phyloP scores from a whole-genome alignment of 2,113 vertebrate genomes.

The Polypterus bichir region DNA sequence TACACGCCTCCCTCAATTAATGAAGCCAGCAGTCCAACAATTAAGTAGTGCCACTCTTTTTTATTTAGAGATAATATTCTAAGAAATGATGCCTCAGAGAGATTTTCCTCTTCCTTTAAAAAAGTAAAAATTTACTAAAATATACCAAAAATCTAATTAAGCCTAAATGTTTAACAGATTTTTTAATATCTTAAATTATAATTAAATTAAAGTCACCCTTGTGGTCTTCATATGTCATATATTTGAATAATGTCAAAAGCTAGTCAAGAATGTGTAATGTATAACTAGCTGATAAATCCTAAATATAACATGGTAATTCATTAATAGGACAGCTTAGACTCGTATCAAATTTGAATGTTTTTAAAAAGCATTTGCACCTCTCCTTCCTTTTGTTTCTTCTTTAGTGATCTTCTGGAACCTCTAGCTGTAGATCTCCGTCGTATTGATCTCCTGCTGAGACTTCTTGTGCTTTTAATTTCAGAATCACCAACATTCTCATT shows the following conservation, averaged over 20 bases:
- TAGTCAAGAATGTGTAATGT: too few relatives aligned
- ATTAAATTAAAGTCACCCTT: too few relatives aligned
- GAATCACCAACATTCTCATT: constrained; percentile 5
- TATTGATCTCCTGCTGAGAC: constrained; percentile 23
- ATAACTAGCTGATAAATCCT: too few relatives aligned
- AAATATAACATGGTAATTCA: too few relatives aligned
- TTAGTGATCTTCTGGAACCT: constrained; percentile 21
- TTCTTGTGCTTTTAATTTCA: neutral
- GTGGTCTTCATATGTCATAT: too few relatives aligned
- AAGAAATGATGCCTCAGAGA: constrained; percentile 32
- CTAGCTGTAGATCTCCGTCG: constrained; percentile 14
- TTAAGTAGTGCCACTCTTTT: constrained; percentile 41
- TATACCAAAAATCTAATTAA: too few relatives aligned
- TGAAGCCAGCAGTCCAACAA: constrained; percentile 39
- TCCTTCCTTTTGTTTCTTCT: constrained; percentile 5
- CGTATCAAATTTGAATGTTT: too few relatives aligned
- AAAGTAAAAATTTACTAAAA: constrained; percentile 4
- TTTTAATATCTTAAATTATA: too few relatives aligned
- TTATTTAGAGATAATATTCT: constrained; percentile 52
- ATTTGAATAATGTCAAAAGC: too few relatives aligned
- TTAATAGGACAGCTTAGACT: too few relatives aligned
- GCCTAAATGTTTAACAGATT: too few relatives aligned
- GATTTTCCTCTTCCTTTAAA: constrained; percentile 32
- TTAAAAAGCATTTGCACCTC: constrained; percentile 16
- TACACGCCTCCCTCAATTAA: constrained; percentile 37